These are phyloP conservation scores for Rhodophaea formosa DNA, from an alignment of 2,888 invertebrate genomes.

Conservation along the genomic window DNA sequence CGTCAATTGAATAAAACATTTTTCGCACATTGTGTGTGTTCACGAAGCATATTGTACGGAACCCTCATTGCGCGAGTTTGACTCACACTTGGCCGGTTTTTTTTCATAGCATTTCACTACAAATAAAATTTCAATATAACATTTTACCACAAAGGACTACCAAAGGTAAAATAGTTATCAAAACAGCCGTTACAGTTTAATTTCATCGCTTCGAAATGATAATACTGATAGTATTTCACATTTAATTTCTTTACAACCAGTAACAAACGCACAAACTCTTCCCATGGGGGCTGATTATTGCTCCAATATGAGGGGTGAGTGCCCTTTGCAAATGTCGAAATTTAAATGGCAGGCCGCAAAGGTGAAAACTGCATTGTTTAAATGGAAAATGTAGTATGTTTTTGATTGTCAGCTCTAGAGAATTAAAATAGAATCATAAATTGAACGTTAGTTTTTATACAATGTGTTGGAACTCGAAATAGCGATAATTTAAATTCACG, in stretches of 20 bases:
- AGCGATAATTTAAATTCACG: no score
- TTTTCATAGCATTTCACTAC: no score
- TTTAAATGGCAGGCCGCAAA: constrained; percentile 43
- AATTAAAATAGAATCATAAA: no score
- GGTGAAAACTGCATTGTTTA: constrained; percentile 5
- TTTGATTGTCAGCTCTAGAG: neutral
- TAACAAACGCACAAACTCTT: constrained; percentile 8
- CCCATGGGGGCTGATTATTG: constrained; percentile 9
- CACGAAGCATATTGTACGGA: no score
- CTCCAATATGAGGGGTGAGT: constrained; percentile 2
- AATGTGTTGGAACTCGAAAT: no score
- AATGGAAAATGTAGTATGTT: neutral
- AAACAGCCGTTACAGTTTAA: neutral
- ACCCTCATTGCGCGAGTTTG: no score
- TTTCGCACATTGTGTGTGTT: no score
- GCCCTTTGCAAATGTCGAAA: constrained; percentile 50
- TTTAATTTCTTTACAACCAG: constrained; percentile 10
- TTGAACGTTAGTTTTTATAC: no score
- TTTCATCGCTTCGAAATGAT: neutral
- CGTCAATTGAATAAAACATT: no score
- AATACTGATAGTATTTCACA: neutral
- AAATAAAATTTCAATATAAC: no score
- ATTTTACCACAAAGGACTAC: no score
- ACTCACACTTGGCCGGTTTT: no score
- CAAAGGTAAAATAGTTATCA: neutral